These are phyloP conservation scores for Eledona agricola DNA, from an alignment of 2,888 invertebrate genomes.

Conservation along the genomic window DNA sequence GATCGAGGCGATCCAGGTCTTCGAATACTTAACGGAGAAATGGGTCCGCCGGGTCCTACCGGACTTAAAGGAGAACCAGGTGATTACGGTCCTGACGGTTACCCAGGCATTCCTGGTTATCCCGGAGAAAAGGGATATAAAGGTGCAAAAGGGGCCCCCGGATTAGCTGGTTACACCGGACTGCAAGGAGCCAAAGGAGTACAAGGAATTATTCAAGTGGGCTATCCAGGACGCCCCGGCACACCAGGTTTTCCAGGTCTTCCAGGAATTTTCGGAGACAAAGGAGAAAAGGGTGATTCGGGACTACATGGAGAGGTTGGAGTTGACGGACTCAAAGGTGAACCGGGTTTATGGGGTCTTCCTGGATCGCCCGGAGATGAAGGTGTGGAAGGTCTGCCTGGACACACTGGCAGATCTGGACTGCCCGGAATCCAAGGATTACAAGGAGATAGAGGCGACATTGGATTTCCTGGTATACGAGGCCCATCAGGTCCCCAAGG, in stretches of 20 bases:
- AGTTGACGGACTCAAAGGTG: constrained; percentile 51
- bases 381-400: constrained; percentile 61
- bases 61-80: constrained; percentile 60
- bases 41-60: constrained; percentile 59
- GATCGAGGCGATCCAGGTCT: constrained; percentile 67
- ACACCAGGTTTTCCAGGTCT: constrained; percentile 47
- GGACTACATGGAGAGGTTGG: constrained; percentile 56
- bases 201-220: constrained; percentile 53
- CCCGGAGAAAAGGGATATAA: constrained; percentile 52
- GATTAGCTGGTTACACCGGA: constrained; percentile 56
- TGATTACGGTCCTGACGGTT: constrained; percentile 59
- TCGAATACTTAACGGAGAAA: constrained; percentile 64
- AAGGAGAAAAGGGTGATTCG: constrained; percentile 57
- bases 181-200: constrained; percentile 50
- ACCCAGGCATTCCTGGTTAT: constrained; percentile 54
- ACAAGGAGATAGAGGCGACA: constrained; percentile 62
- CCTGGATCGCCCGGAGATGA: constrained; percentile 45
- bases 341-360: constrained; percentile 44
- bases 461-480: constrained; percentile 53
- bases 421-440: constrained; percentile 66
- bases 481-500: constrained; percentile 61
- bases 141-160: constrained; percentile 57
- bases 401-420: constrained; percentile 55
- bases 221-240: constrained; percentile 51
- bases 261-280: constrained; percentile 56